These are phyloP conservation scores for Actinernus sp. DNA, from an alignment of 92 coral and sea anemone species.

Conservation along the genomic window DNA sequence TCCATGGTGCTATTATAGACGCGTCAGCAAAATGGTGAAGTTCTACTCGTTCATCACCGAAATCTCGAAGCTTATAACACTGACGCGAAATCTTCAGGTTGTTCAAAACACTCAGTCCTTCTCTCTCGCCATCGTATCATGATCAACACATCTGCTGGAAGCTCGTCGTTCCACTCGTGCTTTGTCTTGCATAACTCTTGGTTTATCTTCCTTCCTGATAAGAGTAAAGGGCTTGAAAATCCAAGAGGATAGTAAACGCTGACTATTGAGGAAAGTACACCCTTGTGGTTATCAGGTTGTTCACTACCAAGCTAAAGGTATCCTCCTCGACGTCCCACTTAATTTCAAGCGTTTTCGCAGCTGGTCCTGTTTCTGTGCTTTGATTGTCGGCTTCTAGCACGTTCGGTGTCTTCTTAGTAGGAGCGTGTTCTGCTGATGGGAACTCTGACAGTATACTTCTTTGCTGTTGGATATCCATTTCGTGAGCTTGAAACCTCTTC, in stretches of 20 bases:
- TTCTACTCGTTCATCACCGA: slow-evolving; percentile 51
- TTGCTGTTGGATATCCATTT: slow-evolving; percentile 70
- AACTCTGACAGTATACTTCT: slow-evolving; percentile 57
- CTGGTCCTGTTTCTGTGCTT: too few species aligned
- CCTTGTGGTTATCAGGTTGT: slow-evolving; percentile 63
- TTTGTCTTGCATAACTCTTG: slow-evolving; percentile 69
- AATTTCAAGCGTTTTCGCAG: too few species aligned
- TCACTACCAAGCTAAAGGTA: slow-evolving; percentile 34
- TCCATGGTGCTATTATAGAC: slow-evolving; percentile 42
- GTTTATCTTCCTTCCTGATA: slow-evolving; percentile 67
- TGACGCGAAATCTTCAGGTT: too few species aligned
- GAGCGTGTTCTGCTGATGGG: slow-evolving; percentile 46
- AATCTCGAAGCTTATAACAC: slow-evolving; percentile 56
- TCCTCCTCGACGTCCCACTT: slow-evolving; percentile 64
- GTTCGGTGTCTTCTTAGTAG: slow-evolving; percentile 32
- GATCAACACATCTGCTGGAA: slow-evolving; percentile 32
- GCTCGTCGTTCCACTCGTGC: slow-evolving; percentile 59
- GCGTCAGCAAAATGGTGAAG: slow-evolving; percentile 37
- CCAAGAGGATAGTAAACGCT: slow-evolving; percentile 67
- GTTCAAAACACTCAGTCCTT: too few species aligned
- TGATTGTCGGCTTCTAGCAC: slow-evolving; percentile 55
- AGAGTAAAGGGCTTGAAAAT: slow-evolving; percentile 58
- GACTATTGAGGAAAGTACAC: slow-evolving; percentile 68
- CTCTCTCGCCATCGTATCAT: slow-evolving; percentile 50
- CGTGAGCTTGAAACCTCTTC: slow-evolving; percentile 74